Evolutionary conservation across 2,888 invertebrate species (phyloP), one percentile per base, ranked within the genome.

Genomic region (Bembecia ichneumoniformis): DNA sequence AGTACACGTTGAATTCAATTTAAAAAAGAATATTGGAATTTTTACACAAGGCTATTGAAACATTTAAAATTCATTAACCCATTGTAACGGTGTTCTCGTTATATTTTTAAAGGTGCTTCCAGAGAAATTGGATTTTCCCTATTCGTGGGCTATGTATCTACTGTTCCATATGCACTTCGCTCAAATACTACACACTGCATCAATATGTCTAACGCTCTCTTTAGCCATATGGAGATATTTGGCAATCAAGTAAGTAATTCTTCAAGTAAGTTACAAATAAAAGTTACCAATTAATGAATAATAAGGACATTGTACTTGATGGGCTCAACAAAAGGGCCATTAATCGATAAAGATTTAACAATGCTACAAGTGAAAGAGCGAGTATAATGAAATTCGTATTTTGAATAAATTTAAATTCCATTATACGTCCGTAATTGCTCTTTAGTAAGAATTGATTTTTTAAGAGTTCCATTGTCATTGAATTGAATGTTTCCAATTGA

Each of bases 181-280:
- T 3, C 94, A 92, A 71, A 91, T 94, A 47, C 87, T 94, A 53
- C 96, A 96, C 74, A 94, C 95, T 0, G 92, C 93, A 35, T 94
- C 95, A 17, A 94, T 95, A 55, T 95, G 94, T 71, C 87, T 96
- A 60, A 94, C 94, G 2, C 88, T 93, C 3, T 91, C 93, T 0
- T 76, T 95, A 66, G 97, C 96, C 14, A 92, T 96, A 61, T 96
- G 96, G 93, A 91, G 97, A 64, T 95, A 95, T 76, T 89, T 95
- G 52, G 94, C 93, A 53, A 92, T 95, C 71, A 93, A 92, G 94
- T 94, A 77, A 90, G 90, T 87, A 61, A 34, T 11, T 40, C 13
- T 13, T 11, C 11, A 1, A 35, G 7, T 40, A 17, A 3, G 17
- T 17, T 17, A 17, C 17, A 17, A 17, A 17, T 17, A 17, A 17